Evolutionary conservation across 2,888 invertebrate species (phyloP).

Genomic region (Lymantria monacha): DNA sequence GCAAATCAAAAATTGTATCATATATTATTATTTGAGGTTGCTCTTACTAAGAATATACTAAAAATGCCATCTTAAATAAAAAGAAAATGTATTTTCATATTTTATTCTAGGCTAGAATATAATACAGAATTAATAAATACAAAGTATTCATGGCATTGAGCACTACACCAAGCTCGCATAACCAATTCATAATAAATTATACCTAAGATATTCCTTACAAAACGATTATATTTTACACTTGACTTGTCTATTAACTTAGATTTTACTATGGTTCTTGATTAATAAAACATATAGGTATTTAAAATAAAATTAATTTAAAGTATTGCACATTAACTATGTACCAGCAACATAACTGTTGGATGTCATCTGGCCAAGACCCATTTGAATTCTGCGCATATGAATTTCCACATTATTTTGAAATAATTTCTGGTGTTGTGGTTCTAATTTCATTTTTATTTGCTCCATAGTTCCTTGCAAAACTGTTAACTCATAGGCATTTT

Average conservation of each 20-base stretch:
- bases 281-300: too few relatives aligned
- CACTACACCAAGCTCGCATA: slow-evolving; percentile 19
- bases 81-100: too few relatives aligned
- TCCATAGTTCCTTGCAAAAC: slow-evolving; percentile 95
- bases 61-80: too few relatives aligned
- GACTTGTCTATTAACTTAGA: slow-evolving; percentile 11
- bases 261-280: neutral
- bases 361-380: slow-evolving; percentile 83
- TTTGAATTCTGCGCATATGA: slow-evolving; percentile 94
- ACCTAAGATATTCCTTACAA: slow-evolving; percentile 18
- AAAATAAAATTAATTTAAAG: neutral
- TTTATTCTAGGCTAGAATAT: neutral
- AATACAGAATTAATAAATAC: slow-evolving; percentile 18
- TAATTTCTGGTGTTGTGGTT: slow-evolving; percentile 87
- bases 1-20: too few relatives aligned
- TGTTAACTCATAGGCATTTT: slow-evolving; percentile 94
- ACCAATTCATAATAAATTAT: slow-evolving; percentile 27
- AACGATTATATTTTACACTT: slow-evolving; percentile 20
- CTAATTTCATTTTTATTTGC: slow-evolving; percentile 91
- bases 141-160: slow-evolving; percentile 24
- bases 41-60: too few relatives aligned
- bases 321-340: slow-evolving; percentile 29
- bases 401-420: slow-evolving; percentile 95
- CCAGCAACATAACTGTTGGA: slow-evolving; percentile 51
- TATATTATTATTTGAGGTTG: too few relatives aligned